Evolutionary conservation across 2,888 invertebrate genomes (phyloP), one percentile per base, ranked within the genome.

Genomic region (Odontocolon sp.): DNA sequence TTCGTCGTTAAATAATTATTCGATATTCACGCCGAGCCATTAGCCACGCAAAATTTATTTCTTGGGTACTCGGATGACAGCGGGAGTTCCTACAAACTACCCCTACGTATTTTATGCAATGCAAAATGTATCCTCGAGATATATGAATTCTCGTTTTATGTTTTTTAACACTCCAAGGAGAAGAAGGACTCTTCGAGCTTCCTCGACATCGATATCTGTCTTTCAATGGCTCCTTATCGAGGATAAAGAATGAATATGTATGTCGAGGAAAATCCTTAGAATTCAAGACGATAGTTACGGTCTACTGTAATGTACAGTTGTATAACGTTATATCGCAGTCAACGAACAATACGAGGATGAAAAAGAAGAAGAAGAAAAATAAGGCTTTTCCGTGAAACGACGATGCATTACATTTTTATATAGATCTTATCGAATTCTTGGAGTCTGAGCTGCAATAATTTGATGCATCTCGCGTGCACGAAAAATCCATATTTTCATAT

Each of bases 1-100:
- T 33, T 28, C 63, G 56, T 77, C 68, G 72, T 77, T 77, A 64
- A 77, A 72, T 72, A 52, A 72, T 77, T 77, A 72, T 77, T 72
- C 64, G 77, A 77, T 77, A 52, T 56, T 72, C 77, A 59, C 61
- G 45, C 47, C 45, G 42, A 6, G 57, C 52, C 42, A 77, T 77
- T 77, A 77, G 64, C 50, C 57, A 57, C 68, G 57, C 14, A 6
- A 57, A 68, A 77, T 77, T 64, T 77, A 57, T 72, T 38, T 63
- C 47, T 26, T 5, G 11, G 28, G 1, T 57, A 36, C 11, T 47
- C 11, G 36, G n/a, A 6, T 33, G 36, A 67, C 26, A 40, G 40
- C 56, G 28, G 33, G 33, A 67, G 5, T 42, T 33, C 33, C 16
- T 11, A 21, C 8, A 42, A 8, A 9, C 16, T 26, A 1, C 3